Conservation (phyloP, 2,888 invertebrate species). For the Megalurothrips usitatus region DNA sequence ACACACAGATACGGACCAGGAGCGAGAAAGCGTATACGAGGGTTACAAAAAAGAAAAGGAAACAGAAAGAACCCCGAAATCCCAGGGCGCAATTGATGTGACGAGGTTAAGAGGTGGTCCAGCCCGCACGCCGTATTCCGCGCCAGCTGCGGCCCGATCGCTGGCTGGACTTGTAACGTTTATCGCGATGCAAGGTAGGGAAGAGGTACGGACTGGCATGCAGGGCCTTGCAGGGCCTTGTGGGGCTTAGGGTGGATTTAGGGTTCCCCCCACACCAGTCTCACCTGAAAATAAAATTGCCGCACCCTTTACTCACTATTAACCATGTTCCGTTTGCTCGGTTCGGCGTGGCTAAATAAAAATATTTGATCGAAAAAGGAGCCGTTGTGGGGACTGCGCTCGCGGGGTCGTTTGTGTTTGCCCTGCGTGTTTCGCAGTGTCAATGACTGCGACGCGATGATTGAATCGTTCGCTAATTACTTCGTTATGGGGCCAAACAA, state of each 20-base stretch:
- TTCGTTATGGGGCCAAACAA: neutral
- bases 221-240: no score
- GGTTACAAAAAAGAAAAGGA: neutral
- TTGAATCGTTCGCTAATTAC: neutral
- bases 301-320: no score
- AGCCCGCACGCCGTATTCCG: neutral
- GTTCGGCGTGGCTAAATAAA: no score
- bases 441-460: neutral
- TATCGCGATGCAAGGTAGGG: neutral
- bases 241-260: no score
- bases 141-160: neutral
- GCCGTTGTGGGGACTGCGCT: no score
- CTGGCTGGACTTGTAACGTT: neutral
- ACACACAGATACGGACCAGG: neutral
- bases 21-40: neutral
- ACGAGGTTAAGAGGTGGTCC: constrained; percentile 8
- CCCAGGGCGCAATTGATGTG: neutral
- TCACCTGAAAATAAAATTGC: no score
- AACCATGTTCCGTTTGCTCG: no score
- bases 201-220: neutral
- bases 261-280: no score
- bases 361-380: no score
- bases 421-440: no score
- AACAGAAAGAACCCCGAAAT: neutral
- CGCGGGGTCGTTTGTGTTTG: no score